Percentiles rank a stretch among this genome's conserved stretches.
phyloP scores from a whole-genome alignment of 2,888 invertebrate species.

The Pristionchus japonicus region DNA sequence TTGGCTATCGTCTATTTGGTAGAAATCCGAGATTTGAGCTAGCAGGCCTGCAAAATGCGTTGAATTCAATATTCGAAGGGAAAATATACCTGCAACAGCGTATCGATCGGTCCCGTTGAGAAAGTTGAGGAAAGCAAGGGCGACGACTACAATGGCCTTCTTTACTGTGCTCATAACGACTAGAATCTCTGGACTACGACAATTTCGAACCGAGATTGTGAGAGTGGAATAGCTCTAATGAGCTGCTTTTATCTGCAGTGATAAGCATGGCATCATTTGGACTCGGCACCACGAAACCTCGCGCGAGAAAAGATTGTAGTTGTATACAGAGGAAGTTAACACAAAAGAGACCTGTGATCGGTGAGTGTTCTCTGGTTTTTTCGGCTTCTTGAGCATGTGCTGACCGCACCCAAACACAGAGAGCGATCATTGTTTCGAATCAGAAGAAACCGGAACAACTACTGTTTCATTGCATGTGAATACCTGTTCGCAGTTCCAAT shows the following conservation, averaged over 20 bases:
- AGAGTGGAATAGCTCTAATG: neutral
- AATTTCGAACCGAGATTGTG: neutral
- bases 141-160: neutral
- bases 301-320: neutral
- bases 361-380: neutral
- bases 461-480: no score
- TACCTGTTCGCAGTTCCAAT: no score
- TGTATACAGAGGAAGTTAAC: neutral
- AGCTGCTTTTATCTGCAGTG: neutral
- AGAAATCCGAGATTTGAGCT: constrained; percentile 20
- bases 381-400: no score
- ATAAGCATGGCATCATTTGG: neutral
- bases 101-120: constrained; percentile 45
- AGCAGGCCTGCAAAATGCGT: neutral
- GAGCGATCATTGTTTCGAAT: neutral
- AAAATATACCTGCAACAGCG: constrained; percentile 16
- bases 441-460: no score
- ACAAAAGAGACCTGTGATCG: neutral
- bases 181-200: neutral
- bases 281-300: neutral
- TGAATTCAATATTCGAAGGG: neutral
- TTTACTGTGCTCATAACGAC: neutral
- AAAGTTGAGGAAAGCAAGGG: constrained; percentile 38
- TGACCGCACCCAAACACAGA: neutral
- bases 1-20: constrained; percentile 17